phyloP scores from a whole-genome alignment of 2,797 vertebrate species.

The Tachyglossus aculeatus region DNA sequence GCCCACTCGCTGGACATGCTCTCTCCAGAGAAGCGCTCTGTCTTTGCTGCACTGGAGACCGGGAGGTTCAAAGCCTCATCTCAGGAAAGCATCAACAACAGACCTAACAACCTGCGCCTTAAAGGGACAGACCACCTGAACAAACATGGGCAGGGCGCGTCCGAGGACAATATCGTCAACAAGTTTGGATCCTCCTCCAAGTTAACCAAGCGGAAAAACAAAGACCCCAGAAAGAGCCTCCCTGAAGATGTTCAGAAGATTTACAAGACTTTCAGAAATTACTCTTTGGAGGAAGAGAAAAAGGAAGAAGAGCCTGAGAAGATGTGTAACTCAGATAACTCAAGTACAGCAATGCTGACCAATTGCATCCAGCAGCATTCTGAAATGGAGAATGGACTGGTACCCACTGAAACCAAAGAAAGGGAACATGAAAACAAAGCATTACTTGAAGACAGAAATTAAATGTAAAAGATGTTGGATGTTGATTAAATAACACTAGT shows the following conservation, averaged over 20 bases:
- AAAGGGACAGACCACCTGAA: slow-evolving; percentile 83
- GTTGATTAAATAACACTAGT: slow-evolving; percentile 52
- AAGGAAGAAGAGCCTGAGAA: slow-evolving; percentile 77
- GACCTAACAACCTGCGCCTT: slow-evolving; percentile 92
- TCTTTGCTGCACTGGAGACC: slow-evolving; percentile 89
- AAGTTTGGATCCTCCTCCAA: slow-evolving; percentile 90
- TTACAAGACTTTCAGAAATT: slow-evolving; percentile 83
- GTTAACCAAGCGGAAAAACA: slow-evolving; percentile 89
- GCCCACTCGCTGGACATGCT: slow-evolving; percentile 96
- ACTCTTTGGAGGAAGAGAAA: slow-evolving; percentile 84
- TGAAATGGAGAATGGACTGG: slow-evolving; percentile 79
- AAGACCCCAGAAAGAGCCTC: slow-evolving; percentile 87
- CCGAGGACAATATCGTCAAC: slow-evolving; percentile 95
- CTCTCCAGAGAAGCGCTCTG: slow-evolving; percentile 91
- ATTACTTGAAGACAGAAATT: slow-evolving; percentile 76
- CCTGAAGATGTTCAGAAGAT: slow-evolving; percentile 85
- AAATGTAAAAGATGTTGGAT: slow-evolving; percentile 62
- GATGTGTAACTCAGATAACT: slow-evolving; percentile 81
- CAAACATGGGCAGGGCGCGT: slow-evolving; percentile 82
- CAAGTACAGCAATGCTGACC: slow-evolving; percentile 83
- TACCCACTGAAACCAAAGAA: slow-evolving; percentile 84
- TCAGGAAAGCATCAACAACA: slow-evolving; percentile 95
- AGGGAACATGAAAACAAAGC: slow-evolving; percentile 77
- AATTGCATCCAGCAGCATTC: slow-evolving; percentile 79
- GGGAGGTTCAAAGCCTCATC: slow-evolving; percentile 93